These are phyloP conservation scores for Aphelinus certus DNA, from an alignment of 1,140 invertebrate species.

Conservation along the genomic window DNA sequence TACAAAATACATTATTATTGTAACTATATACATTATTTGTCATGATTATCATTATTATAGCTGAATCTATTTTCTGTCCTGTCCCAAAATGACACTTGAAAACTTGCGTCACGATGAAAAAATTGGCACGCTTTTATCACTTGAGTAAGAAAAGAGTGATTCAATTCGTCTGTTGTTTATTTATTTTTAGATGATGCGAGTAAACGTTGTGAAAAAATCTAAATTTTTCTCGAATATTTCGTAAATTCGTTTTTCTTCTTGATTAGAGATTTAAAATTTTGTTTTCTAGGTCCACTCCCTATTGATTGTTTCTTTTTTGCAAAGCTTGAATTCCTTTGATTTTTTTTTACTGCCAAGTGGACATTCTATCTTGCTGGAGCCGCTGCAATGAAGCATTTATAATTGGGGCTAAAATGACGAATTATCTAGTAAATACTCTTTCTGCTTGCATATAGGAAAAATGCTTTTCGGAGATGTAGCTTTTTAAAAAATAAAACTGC, in stretches of 20 bases:
- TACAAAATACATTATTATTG: conserved; percentile 43
- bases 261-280: too few relatives aligned
- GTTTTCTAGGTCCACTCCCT: conserved; percentile 1
- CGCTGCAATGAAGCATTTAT: conserved; percentile 30
- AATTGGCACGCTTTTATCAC: conserved; percentile 40
- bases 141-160: conserved; percentile 7
- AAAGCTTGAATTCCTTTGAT: conserved; percentile 25
- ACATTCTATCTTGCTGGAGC: conserved; percentile 35
- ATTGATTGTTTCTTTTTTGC: conserved; percentile 28
- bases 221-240: conserved; percentile 7
- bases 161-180: too few relatives aligned
- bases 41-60: conserved; percentile 34
- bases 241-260: background rate
- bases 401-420: conserved; percentile 31
- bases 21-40: conserved; percentile 37
- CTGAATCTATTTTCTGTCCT: conserved; percentile 26
- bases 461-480: conserved; percentile 49
- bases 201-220: too few relatives aligned
- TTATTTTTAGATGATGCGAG: too few relatives aligned
- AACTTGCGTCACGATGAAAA: conserved; percentile 33
- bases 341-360: conserved; percentile 4
- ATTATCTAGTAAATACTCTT: conserved; percentile 40
- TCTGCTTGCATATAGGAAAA: conserved; percentile 48
- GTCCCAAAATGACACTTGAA: conserved; percentile 27
- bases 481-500: conserved; percentile 39